Evolutionary conservation across 1,140 invertebrate species (phyloP), one percentile per base, ranked within the genome.

Genomic region (Neodiprion fabricii): DNA sequence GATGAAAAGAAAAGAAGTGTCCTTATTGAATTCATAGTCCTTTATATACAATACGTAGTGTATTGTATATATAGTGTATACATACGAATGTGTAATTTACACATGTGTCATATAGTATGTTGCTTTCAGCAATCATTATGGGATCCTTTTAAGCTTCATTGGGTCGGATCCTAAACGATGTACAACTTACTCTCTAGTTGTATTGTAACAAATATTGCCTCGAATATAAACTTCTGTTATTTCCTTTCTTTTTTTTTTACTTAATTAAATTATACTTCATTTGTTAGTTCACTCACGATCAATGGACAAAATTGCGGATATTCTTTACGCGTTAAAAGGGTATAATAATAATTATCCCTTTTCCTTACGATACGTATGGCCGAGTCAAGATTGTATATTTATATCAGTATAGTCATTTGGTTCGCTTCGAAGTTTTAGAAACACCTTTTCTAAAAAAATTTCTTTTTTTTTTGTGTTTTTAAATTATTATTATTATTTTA

Each of bases 121-220:
- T 40, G 28, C 28, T 40, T 40, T 40, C 28, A 40, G 28, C 28
- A 40, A 40, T 40, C 28, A 40, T 40, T 40, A 40, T 40, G 28
- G 28, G 28, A 40, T 40, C 28, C 28, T 40, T 40, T 40, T 40
- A 40, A 40, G 28, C 28, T 40, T 40, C 28, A 40, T 40, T 40
- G 28, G 5, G 28, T 40, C 0, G 28, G 28, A 61, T 65, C 67
- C 70, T 72, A 78, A 78, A 78, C 75, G 72, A 70, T 77, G 73
- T 79, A 81, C 79, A 81, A 82, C 81, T 83, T 85, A 85, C 75
- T 69, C 73, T 65, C 81, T 85, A 85, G 68, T 81, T 79, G 81
- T 82, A 84, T 86, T 79, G 82, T 88, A 87, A 87, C 83, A 87
- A 88, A 87, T 88, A 87, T 87, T 86, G 85, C 86, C 84, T 86